Evolutionary conservation across 64 coral and sea anemone genomes (phyloP), one percentile per base, ranked within the genome.

Genomic region (Hydrozoanthus tunicans): DNA sequence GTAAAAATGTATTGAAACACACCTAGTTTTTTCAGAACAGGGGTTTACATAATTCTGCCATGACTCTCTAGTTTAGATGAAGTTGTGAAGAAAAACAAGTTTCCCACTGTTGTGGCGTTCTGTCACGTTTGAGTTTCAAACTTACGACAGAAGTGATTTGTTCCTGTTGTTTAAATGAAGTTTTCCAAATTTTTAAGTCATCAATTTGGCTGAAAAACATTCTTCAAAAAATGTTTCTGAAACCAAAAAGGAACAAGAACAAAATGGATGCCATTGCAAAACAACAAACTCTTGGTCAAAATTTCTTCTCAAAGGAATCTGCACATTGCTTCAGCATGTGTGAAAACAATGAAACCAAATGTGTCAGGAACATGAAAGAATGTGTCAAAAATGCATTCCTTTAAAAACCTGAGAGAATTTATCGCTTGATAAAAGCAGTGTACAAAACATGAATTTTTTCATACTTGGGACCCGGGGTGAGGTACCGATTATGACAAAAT

Each of bases 341-440:
- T 25, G 68, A 24, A 25, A 71, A 25, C 68, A 27, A 71, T 71
- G 68, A 25, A 71, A 15, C 68, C 8, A 71, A 71, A 71, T 7
- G 68, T 71, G 23, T 71, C 68, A 71, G 23, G 68, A 71, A 71
- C 1, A 23, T 71, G 68, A 71, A 17, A 71, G 68, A 71, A 71
- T 71, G n/a, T 71, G 68, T 71, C 23, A 71, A 71, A 71, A 71
- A 71, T 8, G 26, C 68, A 71, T 71, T 71, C 68, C 68, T 71
- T 69, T 69, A 5, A 69, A 69, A 69, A 69, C 65, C 65, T 17
- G 65, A 69, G 13, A 69, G 65, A 69, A 20, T 17, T 13, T 71
- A 71, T 5, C 68, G 7, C 26, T 71, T 71, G 23, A 71, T 71
- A 3, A 71, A 71, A 71, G 68, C 0, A 25, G 68, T 24, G 68